Evolutionary conservation across 2,797 vertebrate species (phyloP).

Genomic region (Chelonia mydas): DNA sequence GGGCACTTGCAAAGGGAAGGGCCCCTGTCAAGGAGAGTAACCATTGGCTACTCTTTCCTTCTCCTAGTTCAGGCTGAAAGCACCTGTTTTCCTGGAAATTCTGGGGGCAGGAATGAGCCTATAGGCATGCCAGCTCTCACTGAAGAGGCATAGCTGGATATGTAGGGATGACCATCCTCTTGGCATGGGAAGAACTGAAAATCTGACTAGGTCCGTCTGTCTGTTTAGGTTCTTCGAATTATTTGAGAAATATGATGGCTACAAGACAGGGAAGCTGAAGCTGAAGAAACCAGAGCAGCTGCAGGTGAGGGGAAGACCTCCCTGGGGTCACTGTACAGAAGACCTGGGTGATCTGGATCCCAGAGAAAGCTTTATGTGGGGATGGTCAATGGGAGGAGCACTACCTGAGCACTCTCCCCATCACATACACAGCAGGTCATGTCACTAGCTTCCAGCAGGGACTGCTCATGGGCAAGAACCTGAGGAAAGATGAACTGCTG

Average conservation of each 20-base stretch:
- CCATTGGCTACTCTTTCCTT: neutral
- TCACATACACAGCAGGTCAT: neutral
- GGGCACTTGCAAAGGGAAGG: neutral
- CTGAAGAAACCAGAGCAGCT: conserved; percentile 97
- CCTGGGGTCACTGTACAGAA: neutral
- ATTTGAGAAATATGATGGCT: conserved; percentile 96
- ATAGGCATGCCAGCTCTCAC: neutral
- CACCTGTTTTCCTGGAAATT: neutral
- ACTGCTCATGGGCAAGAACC: neutral
- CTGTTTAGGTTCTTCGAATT: conserved; percentile 93
- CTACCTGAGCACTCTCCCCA: neutral
- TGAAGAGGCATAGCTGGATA: neutral
- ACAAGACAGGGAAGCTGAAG: conserved; percentile 97
- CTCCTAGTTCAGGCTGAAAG: neutral
- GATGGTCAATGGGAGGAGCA: accelerated
- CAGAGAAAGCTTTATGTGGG: accelerated
- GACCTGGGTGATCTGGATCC: neutral
- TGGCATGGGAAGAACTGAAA: conserved; percentile 24
- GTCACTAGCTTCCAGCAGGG: neutral
- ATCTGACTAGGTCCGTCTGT: conserved; percentile 11
- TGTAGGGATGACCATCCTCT: neutral
- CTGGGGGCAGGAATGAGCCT: neutral
- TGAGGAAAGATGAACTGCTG: neutral
- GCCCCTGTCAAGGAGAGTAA: neutral
- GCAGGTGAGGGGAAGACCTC: conserved; percentile 85